Evolutionary conservation across 1,140 invertebrate genomes (phyloP).

Genomic region (Papilio aristodemus): DNA sequence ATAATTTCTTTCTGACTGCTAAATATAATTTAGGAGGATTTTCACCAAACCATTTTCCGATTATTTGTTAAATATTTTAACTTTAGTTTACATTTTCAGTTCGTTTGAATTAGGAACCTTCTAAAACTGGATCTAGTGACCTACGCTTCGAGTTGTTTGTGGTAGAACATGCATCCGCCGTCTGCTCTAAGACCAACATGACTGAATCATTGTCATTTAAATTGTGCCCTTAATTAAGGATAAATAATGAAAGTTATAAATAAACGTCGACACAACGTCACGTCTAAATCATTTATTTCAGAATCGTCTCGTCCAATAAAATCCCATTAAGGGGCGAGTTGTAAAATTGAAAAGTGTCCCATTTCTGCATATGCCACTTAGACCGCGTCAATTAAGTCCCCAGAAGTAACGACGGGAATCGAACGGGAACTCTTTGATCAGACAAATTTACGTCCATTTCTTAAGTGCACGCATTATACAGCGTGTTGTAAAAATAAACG

Average conservation of each 20-base stretch:
- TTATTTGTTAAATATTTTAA: too few species aligned
- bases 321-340: constrained; percentile 4
- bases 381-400: constrained; percentile 39
- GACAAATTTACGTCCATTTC: constrained; percentile 45
- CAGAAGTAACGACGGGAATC: constrained; percentile 31
- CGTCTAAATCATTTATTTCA: background rate
- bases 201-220: too few species aligned
- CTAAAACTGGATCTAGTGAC: too few species aligned
- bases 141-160: too few species aligned
- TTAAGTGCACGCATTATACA: constrained; percentile 39
- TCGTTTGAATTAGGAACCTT: too few species aligned
- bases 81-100: too few species aligned
- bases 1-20: background rate
- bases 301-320: constrained; percentile 15
- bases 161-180: too few species aligned
- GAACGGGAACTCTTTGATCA: constrained; percentile 41
- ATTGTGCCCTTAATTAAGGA: too few species aligned
- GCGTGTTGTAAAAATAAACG: constrained; percentile 31
- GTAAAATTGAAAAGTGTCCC: constrained; percentile 35
- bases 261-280: background rate
- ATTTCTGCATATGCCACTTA: constrained; percentile 17
- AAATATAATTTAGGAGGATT: background rate
- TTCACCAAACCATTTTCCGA: background rate
- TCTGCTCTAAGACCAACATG: too few species aligned
- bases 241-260: background rate